Percentiles rank a stretch among this genome's conserved stretches.
phyloP scores from a whole-genome alignment of 2,888 invertebrate species.

The Abrostola tripartita region DNA sequence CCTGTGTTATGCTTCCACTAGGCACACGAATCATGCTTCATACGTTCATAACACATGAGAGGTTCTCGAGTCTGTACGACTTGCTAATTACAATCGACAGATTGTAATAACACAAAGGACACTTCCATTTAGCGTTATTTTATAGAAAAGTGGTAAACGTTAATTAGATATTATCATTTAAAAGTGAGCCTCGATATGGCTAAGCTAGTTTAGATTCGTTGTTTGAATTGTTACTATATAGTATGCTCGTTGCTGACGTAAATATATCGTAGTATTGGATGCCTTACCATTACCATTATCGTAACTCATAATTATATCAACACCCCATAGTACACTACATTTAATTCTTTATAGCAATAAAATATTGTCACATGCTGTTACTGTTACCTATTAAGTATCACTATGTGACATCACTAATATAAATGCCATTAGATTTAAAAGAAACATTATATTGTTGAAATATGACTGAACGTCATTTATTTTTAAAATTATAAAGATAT shows the following conservation, averaged over 20 bases:
- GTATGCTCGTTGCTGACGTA: neutral
- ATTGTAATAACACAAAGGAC: constrained; percentile 34
- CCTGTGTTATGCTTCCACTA: constrained; percentile 33
- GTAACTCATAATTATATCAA: constrained; percentile 5
- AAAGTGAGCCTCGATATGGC: constrained; percentile 6
- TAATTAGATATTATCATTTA: constrained; percentile 30
- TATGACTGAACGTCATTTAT: constrained; percentile 43
- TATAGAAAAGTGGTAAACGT: constrained; percentile 41
- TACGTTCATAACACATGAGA: constrained; percentile 37
- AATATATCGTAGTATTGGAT: constrained; percentile 9
- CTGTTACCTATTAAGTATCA: neutral
- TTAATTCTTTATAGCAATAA: neutral
- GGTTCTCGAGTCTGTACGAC: constrained; percentile 34
- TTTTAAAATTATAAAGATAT: constrained; percentile 15
- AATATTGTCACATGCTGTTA: neutral
- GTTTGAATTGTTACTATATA: constrained; percentile 6
- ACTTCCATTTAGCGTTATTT: constrained; percentile 35
- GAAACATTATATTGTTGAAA: neutral
- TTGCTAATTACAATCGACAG: constrained; percentile 28
- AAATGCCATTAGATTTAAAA: constrained; percentile 35
- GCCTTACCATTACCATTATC: constrained; percentile 15
- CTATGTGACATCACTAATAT: constrained; percentile 11
- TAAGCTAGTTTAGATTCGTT: constrained; percentile 15
- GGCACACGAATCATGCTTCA: neutral
- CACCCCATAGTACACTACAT: constrained; percentile 32